Conservation (phyloP, 2,113 vertebrate species). For the Scatophagus argus region DNA sequence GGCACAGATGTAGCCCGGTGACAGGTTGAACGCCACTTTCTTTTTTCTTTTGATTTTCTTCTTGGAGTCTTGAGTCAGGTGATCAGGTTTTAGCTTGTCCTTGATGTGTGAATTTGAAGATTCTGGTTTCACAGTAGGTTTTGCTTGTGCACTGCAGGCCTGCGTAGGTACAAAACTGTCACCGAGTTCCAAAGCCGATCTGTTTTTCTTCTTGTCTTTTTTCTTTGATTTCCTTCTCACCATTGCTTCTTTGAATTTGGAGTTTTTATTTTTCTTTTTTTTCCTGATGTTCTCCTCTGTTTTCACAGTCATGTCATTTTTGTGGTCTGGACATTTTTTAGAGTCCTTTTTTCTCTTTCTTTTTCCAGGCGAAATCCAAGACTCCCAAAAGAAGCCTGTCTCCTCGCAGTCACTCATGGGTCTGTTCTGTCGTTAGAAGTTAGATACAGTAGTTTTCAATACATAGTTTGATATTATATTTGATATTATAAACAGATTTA, state of each 20-base stretch:
- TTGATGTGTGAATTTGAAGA: neutral
- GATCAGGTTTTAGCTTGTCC: neutral
- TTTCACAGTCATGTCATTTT: neutral
- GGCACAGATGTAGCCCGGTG: neutral
- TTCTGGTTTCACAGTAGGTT: neutral
- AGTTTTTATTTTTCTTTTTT: constrained; percentile 47
- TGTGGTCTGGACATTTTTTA: constrained; percentile 32
- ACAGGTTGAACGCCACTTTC: constrained; percentile 75
- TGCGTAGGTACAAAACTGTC: neutral
- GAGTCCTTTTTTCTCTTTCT: constrained; percentile 62
- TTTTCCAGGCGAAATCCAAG: constrained; percentile 7
- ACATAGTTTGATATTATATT: neutral
- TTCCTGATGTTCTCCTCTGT: neutral
- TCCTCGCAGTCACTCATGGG: constrained; percentile 63
- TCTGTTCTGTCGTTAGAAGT: constrained; percentile 11
- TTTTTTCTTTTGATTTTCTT: constrained; percentile 64
- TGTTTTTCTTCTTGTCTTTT: constrained; percentile 63
- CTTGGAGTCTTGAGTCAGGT: neutral
- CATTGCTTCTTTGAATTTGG: constrained; percentile 20
- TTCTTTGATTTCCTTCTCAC: constrained; percentile 42
- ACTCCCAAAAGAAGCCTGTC: constrained; percentile 1
- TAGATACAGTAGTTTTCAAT: neutral
- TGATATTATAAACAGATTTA: too few species aligned
- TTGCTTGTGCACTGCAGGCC: neutral
- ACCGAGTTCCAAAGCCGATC: neutral